phyloP scores from a whole-genome alignment of 2,888 invertebrate species.

The Ditula angustiorana region DNA sequence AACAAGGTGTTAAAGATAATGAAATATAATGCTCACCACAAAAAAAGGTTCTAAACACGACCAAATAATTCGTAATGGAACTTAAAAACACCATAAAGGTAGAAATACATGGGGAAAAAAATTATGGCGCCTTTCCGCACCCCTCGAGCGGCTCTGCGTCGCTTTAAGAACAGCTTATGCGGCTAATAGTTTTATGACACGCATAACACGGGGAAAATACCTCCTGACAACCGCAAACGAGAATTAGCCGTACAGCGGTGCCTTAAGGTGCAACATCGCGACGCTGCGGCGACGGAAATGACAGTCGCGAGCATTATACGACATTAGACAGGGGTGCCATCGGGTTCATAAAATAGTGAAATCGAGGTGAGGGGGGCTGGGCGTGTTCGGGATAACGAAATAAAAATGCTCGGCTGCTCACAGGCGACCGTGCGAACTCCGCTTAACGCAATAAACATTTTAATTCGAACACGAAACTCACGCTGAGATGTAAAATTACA shows the following conservation, averaged over 20 bases:
- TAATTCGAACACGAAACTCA: constrained; percentile 84
- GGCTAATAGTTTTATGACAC: constrained; percentile 85
- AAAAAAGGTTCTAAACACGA: constrained; percentile 67
- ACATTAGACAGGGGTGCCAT: constrained; percentile 77
- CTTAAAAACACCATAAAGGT: constrained; percentile 70
- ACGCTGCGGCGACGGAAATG: constrained; percentile 61
- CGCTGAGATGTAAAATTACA: constrained; percentile 82
- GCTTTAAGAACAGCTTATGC: constrained; percentile 82
- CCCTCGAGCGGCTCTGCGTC: constrained; percentile 64
- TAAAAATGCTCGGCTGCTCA: constrained; percentile 76
- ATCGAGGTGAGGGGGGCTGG: constrained; percentile 62
- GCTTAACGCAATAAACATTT: constrained; percentile 85
- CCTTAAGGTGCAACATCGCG: constrained; percentile 55
- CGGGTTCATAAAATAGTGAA: constrained; percentile 73
- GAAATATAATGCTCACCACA: constrained; percentile 72
- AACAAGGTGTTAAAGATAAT: constrained; percentile 81
- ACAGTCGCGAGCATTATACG: constrained; percentile 77
- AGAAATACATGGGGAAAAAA: constrained; percentile 67
- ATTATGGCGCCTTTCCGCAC: constrained; percentile 73
- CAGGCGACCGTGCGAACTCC: constrained; percentile 79
- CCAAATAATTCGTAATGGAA: constrained; percentile 78
- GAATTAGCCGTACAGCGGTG: constrained; percentile 57
- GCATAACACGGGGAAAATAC: constrained; percentile 72
- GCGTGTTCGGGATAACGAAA: constrained; percentile 79
- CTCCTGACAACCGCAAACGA: constrained; percentile 46